Evolutionary conservation across 2,113 vertebrate genomes (phyloP), one percentile per base, ranked within the genome.

Genomic region (Planiliza haematocheilus): DNA sequence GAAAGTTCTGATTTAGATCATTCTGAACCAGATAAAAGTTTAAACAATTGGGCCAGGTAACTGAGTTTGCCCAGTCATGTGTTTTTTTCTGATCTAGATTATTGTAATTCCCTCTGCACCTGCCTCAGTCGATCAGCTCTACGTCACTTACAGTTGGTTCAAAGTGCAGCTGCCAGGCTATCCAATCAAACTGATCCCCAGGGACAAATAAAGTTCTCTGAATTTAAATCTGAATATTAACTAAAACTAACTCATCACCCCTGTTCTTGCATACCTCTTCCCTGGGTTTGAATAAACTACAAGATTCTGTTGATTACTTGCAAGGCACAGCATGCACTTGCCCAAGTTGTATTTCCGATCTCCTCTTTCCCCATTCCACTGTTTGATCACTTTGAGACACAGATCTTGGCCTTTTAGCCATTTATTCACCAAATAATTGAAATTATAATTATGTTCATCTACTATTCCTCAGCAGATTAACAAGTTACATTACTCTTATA

Each of bases 151-250:
- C 43, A 43, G 21, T 20, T 61, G 21, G 13, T 49, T 67, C 4
- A 43, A 55, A 56, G 55, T 79, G 49, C 42, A 61, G 55, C 56
- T 60, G 16, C 37, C 43, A 67, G 21, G 50, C 24, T n/a, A n/a
- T n/a, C n/a, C n/a, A n/a, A n/a, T n/a, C n/a, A n/a, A n/a, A n/a
- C n/a, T n/a, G n/a, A n/a, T n/a, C n/a, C n/a, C n/a, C n/a, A n/a
- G n/a, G n/a, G n/a, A n/a, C n/a, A n/a, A n/a, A n/a, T n/a, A n/a
- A n/a, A n/a, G n/a, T n/a, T n/a, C n/a, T n/a, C n/a, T n/a, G n/a
- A n/a, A n/a, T n/a, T n/a, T n/a, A n/a, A n/a, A n/a, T n/a, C n/a
- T n/a, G n/a, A n/a, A n/a, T 24, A 7, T 38, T n/a, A 51, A 18
- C n/a, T 45, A 16, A 30, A 74, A 66, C 62, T 36, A 58, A 36